phyloP scores from a whole-genome alignment of 2,797 vertebrate species.

The Myotis myotis region DNA sequence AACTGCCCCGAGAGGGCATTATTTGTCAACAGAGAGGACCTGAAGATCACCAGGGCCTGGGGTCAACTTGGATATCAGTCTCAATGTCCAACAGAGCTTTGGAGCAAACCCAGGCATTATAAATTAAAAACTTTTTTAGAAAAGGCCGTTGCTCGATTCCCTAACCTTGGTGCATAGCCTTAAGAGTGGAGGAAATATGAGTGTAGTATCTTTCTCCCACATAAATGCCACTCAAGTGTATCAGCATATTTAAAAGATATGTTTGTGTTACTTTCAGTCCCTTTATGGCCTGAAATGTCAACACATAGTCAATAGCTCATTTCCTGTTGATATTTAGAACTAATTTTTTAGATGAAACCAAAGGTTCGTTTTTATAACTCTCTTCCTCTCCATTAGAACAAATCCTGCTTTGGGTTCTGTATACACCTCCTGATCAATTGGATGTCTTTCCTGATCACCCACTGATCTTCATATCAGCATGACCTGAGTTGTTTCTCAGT shows the following conservation, averaged over 20 bases:
- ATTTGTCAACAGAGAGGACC: neutral
- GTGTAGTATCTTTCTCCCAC: slow-evolving; percentile 43
- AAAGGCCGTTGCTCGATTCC: slow-evolving; percentile 27
- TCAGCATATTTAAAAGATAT: slow-evolving; percentile 49
- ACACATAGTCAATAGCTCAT: slow-evolving; percentile 51
- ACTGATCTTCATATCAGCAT: neutral
- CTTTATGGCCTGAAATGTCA: slow-evolving; percentile 42
- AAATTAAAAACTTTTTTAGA: slow-evolving; percentile 17
- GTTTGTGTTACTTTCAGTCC: slow-evolving; percentile 47
- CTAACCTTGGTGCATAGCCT: slow-evolving; percentile 4
- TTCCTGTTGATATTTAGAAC: slow-evolving; percentile 58
- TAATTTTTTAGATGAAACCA: slow-evolving; percentile 44
- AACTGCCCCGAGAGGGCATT: neutral
- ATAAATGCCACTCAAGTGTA: slow-evolving; percentile 58
- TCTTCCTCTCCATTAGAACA: neutral
- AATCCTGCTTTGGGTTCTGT: neutral
- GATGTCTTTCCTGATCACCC: neutral
- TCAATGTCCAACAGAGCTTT: neutral
- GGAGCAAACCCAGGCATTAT: neutral
- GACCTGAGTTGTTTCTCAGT: neutral
- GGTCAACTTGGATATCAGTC: neutral
- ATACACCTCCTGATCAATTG: neutral
- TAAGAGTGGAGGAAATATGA: neutral
- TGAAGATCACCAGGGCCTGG: neutral
- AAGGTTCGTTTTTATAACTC: slow-evolving; percentile 7